phyloP scores from a whole-genome alignment of 2,113 vertebrate genomes.

The rat (Rattus norvegicus) region GRCr8 NC_086023.1:62485001-62485500 shows the following conservation, averaged over 20 bases:
- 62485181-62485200: not conserved
- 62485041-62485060: not conserved
- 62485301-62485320: not conserved
- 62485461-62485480: not conserved
- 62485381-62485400: not conserved
- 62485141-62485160: not conserved
- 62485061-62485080: not conserved
- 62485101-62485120: not conserved
- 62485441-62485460: not conserved
- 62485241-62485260: slow-evolving; percentile 8
- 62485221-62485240: not conserved
- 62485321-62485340: not conserved
- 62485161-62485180: not conserved
- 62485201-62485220: not conserved
- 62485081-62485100: not conserved
- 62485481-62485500: not conserved
- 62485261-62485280: not conserved
- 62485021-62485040: not conserved
- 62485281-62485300: not conserved
- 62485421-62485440: not conserved
- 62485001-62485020: not conserved
- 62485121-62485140: not conserved
- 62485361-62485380: not conserved
- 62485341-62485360: not conserved
- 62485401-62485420: too few relatives aligned